Base-by-base conservation (phyloP, 2,888 invertebrate genomes). In the Peribatodes rhomboidaria region DNA sequence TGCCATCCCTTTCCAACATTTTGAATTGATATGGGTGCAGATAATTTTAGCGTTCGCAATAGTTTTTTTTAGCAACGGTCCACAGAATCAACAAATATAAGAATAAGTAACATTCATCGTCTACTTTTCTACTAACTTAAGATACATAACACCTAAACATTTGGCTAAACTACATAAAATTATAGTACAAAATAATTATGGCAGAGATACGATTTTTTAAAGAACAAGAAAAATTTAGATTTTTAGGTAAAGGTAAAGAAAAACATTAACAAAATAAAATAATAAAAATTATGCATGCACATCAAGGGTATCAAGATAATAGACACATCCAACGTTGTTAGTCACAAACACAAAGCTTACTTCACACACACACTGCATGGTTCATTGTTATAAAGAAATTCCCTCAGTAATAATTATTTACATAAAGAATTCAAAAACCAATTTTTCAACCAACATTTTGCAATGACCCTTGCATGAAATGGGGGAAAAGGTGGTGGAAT, bases 271-370 rank as follows among this genome's bases (percentile, higher is more conserved):
- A 49, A 58, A 52, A 37, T 22, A 37, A 47, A 54, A 20, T 20
- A 13, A 8, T 42, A 57, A 10, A 22, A 52, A 20, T 18, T 53
- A 59, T 61, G 61, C 85, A 85, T 84, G 82, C 83, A 80, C 61
- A 8, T 72, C 61, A 74, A 57, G 70, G 70, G 74, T 35, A 7
- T 8, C 67, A 73, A 68, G 71, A 71, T 69, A 56, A 73, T 54
- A 63, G 68, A 74, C 68, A 71, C 69, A 76, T 78, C 75, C 67
- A 77, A 64, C 69, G 68, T 76, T 55, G 85, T 87, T 88, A 87
- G 87, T 86, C 77, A 87, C 81, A 83, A 72, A 76, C 74, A 73
- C 71, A 76, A 73, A 69, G 72, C 75, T 82, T 85, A 82, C 78
- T 81, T 68, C 74, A 74, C 67, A 80, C 74, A 78, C 73, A 78